phyloP scores from a whole-genome alignment of 2,113 vertebrate genomes.

The Turnix velox region DNA sequence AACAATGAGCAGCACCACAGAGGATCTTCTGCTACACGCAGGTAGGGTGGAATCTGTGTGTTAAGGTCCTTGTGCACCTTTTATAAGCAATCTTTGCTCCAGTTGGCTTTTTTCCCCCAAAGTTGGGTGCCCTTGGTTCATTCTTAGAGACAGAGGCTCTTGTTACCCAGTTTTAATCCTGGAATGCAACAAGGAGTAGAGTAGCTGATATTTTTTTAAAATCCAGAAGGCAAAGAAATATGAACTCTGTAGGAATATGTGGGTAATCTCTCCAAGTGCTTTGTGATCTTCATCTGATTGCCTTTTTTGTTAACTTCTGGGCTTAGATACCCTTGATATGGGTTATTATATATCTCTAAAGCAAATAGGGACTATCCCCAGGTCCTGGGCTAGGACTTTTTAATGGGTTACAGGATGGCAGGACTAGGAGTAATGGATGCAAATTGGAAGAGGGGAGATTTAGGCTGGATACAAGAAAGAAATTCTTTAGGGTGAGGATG shows the following conservation, averaged over 20 bases:
- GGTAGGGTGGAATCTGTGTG: constrained; percentile 4
- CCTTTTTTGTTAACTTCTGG: not conserved
- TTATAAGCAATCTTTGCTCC: not conserved
- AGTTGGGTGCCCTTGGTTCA: not conserved
- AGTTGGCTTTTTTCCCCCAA: fast-evolving
- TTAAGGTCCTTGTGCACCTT: not conserved
- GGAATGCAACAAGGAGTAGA: not conserved
- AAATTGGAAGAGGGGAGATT: too few relatives aligned
- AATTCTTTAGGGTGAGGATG: too few relatives aligned
- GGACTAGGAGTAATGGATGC: too few relatives aligned
- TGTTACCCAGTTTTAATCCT: not conserved
- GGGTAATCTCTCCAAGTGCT: not conserved
- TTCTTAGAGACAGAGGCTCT: not conserved
- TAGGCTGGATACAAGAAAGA: too few relatives aligned
- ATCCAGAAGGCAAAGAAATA: not conserved
- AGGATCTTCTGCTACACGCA: constrained; percentile 78
- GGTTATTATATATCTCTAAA: too few relatives aligned
- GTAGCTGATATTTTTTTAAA: not conserved
- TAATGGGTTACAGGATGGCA: too few relatives aligned
- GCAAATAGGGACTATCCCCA: too few relatives aligned
- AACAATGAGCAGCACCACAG: constrained; percentile 90
- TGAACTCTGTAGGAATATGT: not conserved
- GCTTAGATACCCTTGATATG: not conserved
- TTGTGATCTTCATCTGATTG: not conserved
- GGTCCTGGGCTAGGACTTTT: too few relatives aligned